Conservation (phyloP, 1,140 invertebrate species). For the Yoshiicerus persimilis region DNA sequence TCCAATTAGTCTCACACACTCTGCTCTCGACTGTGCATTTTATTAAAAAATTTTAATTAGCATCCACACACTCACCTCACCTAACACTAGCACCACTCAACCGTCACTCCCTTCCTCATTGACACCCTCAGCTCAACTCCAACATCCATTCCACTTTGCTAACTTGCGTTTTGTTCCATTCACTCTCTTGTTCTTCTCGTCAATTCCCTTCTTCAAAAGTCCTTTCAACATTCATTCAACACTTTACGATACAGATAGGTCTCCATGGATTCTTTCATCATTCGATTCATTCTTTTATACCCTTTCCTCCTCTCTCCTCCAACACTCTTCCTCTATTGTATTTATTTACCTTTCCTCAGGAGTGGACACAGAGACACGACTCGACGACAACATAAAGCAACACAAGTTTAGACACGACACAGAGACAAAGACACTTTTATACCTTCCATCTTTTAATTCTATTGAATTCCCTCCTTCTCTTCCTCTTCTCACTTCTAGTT, state of each 20-base stretch:
- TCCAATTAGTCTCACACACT: conserved; percentile 46
- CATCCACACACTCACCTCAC: conserved; percentile 44
- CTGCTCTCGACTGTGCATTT: conserved; percentile 42
- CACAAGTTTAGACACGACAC: neutral
- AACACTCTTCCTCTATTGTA: neutral
- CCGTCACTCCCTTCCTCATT: conserved; percentile 24
- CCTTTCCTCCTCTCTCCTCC: neutral
- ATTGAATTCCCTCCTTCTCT: neutral
- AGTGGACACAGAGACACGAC: neutral
- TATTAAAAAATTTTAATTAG: conserved; percentile 48
- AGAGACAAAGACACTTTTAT: neutral
- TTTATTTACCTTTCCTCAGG: neutral
- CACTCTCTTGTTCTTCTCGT: neutral
- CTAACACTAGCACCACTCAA: conserved; percentile 30
- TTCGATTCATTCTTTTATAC: neutral
- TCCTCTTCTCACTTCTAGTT: neutral
- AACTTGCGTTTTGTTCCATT: neutral
- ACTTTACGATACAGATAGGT: neutral
- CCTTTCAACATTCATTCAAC: conserved; percentile 3
- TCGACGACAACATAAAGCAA: neutral
- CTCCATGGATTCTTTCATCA: conserved; percentile 19
- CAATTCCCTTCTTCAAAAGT: conserved; percentile 4
- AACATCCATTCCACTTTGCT: neutral
- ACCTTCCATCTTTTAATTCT: neutral
- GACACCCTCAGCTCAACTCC: conserved; percentile 23